Conservation (phyloP, 1,140 invertebrate genomes). For the Drosophila arizonae region DNA sequence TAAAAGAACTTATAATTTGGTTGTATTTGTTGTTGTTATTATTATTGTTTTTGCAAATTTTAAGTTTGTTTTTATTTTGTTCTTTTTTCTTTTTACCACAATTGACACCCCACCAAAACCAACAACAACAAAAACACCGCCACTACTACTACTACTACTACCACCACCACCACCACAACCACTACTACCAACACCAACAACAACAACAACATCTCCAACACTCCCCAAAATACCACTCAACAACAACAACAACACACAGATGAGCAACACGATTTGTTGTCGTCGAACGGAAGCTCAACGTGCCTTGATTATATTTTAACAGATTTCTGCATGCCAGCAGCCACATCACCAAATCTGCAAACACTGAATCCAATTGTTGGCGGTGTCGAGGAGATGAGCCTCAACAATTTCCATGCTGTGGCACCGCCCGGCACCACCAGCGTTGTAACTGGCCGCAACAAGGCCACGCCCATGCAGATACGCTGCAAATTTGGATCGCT, state of each 20-base stretch:
- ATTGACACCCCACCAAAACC: slow-evolving; percentile 6
- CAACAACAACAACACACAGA: slow-evolving; percentile 60
- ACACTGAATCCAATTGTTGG: slow-evolving; percentile 75
- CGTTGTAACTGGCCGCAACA: slow-evolving; percentile 85
- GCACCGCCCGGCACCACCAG: slow-evolving; percentile 66
- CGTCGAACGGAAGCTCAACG: slow-evolving; percentile 84
- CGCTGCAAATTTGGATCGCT: slow-evolving; percentile 96
- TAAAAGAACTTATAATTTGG: slow-evolving; percentile 16
- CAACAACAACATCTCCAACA: slow-evolving; percentile 26
- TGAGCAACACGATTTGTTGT: slow-evolving; percentile 72
- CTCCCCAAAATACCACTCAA: slow-evolving; percentile 31
- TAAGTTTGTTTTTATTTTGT: slow-evolving; percentile 14
- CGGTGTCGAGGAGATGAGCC: slow-evolving; percentile 68
- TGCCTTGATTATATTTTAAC: slow-evolving; percentile 83
- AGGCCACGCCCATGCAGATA: slow-evolving; percentile 92
- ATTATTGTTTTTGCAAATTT: slow-evolving; percentile 27
- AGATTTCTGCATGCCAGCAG: slow-evolving; percentile 84
- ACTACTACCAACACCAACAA: slow-evolving; percentile 13
- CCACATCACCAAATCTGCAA: slow-evolving; percentile 86
- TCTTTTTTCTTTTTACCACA: slow-evolving; percentile 28
- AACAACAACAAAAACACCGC: not conserved
- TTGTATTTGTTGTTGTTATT: slow-evolving; percentile 23
- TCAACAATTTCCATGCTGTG: slow-evolving; percentile 77
- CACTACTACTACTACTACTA: not conserved
- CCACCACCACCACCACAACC: too few relatives aligned